Base-by-base conservation (phyloP, 2,113 vertebrate genomes). In the Oncorhynchus nerka region DNA sequence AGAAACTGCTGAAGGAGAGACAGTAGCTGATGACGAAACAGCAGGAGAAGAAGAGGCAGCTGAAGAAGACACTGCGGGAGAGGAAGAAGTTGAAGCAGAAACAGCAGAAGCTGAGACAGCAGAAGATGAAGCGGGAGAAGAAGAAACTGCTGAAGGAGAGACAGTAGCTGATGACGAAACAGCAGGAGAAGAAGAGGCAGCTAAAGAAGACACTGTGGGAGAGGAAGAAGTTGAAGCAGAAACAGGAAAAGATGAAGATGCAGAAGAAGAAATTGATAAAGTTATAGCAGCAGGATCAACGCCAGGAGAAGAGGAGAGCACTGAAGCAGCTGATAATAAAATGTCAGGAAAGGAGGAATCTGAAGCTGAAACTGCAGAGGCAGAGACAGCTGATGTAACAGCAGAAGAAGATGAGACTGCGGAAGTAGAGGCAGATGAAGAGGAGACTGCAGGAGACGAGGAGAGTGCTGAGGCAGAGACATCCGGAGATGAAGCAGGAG, bases 351-450 rank as follows among this genome's bases (percentile, higher is more conserved):
- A 45, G 9, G 39, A 69, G 32, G 9, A 45, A 45, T 45, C 8
- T 45, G 39, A 45, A 45, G 39, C 39, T 45, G 9, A 45, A 45
- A 45, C 39, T 45, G 39, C 3, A 80, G 66, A 0, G 70, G 69
- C 73, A 9, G 39, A 81, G 75, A 59, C 49, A 51, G 77, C 71
- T 71, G 48, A 20, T 81, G 74, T 69, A 5, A 59, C 39, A 19
- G 20, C 19, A 71, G 86, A 76, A 75, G 0, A 15, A 7, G 7
- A 7, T 16, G 15, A 73, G 5, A 73, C 83, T n/a, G 24, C 8
- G 3, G 5, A 51, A 57, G 66, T 83, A 22, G 71, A 81, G n/a
- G 73, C 76, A 76, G 9, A 0, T 0, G 7, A 34, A 7, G 34
- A 34, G 34, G 34, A 34, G 34, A 34, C 34, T 34, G 34, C 34